A percentile compares a stretch with the other conserved stretches of the same genome.
phyloP scores from a whole-genome alignment of 2,888 invertebrate species.

The Gasteruption jaculator region DNA sequence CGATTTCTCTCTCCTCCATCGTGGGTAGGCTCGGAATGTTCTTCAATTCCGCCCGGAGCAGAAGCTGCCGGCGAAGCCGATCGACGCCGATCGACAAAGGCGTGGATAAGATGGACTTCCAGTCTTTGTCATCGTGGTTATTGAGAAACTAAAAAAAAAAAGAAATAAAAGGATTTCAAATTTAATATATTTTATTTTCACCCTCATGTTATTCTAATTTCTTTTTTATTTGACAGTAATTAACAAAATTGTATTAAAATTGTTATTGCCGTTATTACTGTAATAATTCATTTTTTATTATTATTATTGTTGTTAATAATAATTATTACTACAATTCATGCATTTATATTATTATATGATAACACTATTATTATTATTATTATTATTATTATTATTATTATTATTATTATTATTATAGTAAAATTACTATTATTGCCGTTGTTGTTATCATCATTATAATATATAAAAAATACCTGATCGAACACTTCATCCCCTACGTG shows the following conservation, averaged over 20 bases:
- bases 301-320: too few relatives aligned
- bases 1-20: constrained; percentile 36
- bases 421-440: constrained; percentile 54
- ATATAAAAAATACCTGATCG: constrained; percentile 63
- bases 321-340: too few relatives aligned
- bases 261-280: too few relatives aligned
- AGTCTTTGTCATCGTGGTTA: constrained; percentile 53
- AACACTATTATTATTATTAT: neutral
- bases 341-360: too few relatives aligned
- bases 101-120: constrained; percentile 52
- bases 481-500: constrained; percentile 72
- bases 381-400: constrained; percentile 1
- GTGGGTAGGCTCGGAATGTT: constrained; percentile 41
- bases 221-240: too few relatives aligned
- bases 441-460: constrained; percentile 53
- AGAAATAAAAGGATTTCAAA: too few relatives aligned
- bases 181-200: too few relatives aligned
- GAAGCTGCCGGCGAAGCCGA: constrained; percentile 53
- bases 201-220: too few relatives aligned
- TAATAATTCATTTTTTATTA: too few relatives aligned
- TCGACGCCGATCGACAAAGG: constrained; percentile 54
- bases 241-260: too few relatives aligned
- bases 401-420: too few relatives aligned
- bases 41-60: constrained; percentile 54
- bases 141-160: constrained; percentile 52